Evolutionary conservation across 2,113 vertebrate species (phyloP), one percentile per base, ranked within the genome.

Genomic region (Zapornia atra): DNA sequence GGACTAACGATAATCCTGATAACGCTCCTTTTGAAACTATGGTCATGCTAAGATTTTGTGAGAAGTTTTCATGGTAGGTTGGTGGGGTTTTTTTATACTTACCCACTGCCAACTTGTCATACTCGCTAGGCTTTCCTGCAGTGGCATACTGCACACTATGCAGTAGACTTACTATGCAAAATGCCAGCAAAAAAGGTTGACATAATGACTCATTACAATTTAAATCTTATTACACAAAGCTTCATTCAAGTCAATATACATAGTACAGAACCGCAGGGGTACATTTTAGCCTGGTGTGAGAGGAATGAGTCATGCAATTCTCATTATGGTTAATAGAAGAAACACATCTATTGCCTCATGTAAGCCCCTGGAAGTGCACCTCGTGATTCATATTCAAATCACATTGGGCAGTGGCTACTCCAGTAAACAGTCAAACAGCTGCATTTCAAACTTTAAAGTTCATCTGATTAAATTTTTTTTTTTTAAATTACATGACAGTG

Each of bases 201-300:
- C 78, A 82, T 78, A 92, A 93, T 70, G 94, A 97, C 66, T 92
- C 81, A 92, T 95, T 96, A 81, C 90, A 86, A 89, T 94, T 96
- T 87, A 95, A 97, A 94, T 95, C 91, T 92, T 93, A 92, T 89
- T 93, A 76, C 53, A 94, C 57, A 95, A 96, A 92, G 91, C 88
- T 94, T 79, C 86, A 28, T 93, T 91, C 70, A 66, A 96, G 86
- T 91, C 94, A 75, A 38, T 60, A 63, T 29, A 33, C 68, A 28
- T 12, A 86, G 87, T 20, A 48, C 7, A 81, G 95, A 93, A 33
- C 85, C 1, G 2, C 92, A 93, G 95, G 95, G 95, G 56, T 38
- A 72, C 56, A 5, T 84, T 94, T 82, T 46, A 95, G 56, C 85
- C 59, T 72, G 82, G 66, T 57, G 80, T 61, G 86, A 89, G 73